A percentile compares a stretch with the other conserved stretches of the same genome.
These are phyloP conservation scores for Balanococcus diminutus DNA, from an alignment of 2,888 invertebrate species.

Conservation along the genomic window DNA sequence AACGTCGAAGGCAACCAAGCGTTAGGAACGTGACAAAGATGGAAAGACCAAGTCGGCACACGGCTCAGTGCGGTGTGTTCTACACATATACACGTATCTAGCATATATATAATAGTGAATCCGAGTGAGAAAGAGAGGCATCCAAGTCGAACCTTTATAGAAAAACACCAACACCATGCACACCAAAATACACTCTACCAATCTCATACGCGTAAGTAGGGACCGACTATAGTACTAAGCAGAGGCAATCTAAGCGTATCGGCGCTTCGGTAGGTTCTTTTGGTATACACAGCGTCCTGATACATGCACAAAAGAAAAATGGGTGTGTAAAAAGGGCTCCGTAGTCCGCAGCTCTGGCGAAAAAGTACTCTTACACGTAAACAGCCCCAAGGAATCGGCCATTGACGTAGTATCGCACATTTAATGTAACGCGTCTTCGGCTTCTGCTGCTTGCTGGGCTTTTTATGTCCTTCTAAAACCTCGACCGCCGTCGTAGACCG, in stretches of 20 bases:
- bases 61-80: neutral
- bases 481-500: neutral
- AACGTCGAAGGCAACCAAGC: conserved; percentile 42
- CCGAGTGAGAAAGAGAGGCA: neutral
- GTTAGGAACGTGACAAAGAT: neutral
- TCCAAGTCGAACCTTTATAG: neutral
- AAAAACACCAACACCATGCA: neutral
- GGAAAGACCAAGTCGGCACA: neutral
- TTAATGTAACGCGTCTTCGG: conserved; percentile 20
- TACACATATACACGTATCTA: neutral
- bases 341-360: neutral
- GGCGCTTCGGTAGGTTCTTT: neutral
- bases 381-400: conserved; percentile 45
- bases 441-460: neutral
- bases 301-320: neutral
- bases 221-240: too few species aligned
- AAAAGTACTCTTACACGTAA: neutral
- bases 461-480: neutral
- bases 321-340: conserved; percentile 31
- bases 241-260: conserved; percentile 1
- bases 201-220: neutral
- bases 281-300: neutral
- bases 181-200: neutral
- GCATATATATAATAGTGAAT: neutral
- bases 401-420: conserved; percentile 41